These are phyloP conservation scores for Caenorhabditis sp. DNA, from an alignment of 2,888 invertebrate genomes.

Conservation along the genomic window DNA sequence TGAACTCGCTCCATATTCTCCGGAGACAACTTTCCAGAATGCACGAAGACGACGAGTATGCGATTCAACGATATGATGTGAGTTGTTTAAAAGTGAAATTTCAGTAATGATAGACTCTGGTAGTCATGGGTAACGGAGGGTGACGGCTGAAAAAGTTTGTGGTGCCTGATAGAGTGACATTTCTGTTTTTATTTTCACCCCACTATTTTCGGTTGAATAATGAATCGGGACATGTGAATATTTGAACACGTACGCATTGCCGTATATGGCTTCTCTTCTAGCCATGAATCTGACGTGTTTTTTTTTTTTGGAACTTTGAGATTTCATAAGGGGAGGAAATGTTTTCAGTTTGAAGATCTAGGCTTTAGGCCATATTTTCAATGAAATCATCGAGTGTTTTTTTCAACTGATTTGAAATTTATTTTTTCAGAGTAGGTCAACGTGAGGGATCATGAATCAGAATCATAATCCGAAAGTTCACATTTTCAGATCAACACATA, in stretches of 20 bases:
- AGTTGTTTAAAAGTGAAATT: slow-evolving; percentile 42
- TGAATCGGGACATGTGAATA: slow-evolving; percentile 14
- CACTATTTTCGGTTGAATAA: not conserved
- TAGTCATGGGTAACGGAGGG: slow-evolving; percentile 24
- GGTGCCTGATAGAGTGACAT: not conserved
- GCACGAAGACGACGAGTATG: not conserved
- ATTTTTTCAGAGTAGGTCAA: not conserved
- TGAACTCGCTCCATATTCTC: not conserved
- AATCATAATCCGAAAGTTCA: too few relatives aligned
- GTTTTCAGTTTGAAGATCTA: too few relatives aligned
- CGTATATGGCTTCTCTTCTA: slow-evolving; percentile 14
- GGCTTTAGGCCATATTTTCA: not conserved
- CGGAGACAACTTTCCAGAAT: not conserved
- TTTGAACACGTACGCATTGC: not conserved
- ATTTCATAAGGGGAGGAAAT: not conserved
- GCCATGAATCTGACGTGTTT: slow-evolving; percentile 3
- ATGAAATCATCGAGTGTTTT: too few relatives aligned
- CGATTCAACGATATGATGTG: slow-evolving; percentile 34
- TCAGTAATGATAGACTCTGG: not conserved
- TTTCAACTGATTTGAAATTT: too few relatives aligned
- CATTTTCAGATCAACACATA: too few relatives aligned
- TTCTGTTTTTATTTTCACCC: not conserved
- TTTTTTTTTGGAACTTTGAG: slow-evolving; percentile 1
- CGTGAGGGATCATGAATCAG: too few relatives aligned
- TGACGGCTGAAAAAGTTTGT: not conserved